Base-by-base conservation (phyloP, 2,797 vertebrate species). In the Poecilia gillii region DNA sequence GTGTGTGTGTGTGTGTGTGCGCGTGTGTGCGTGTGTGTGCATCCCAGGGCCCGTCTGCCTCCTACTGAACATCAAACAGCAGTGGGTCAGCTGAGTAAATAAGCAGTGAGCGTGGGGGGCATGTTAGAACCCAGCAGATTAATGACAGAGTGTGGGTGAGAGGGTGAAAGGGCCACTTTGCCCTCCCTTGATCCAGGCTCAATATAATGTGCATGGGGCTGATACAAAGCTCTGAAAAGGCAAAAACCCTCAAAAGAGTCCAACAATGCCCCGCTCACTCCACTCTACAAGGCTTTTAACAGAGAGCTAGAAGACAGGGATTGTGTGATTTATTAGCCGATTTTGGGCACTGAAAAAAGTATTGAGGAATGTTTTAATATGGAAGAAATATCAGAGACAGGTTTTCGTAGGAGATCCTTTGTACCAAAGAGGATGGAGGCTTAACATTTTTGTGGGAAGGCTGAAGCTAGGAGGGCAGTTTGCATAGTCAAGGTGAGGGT, bases 61-160 rank as follows among this genome's bases (percentile, higher is more conserved):
- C 86, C 78, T 14, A 73, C 86, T 76, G 82, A 90, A 93, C 91
- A 92, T 95, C 93, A 93, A 94, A 94, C 90, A 86, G 80, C 84
- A 87, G 82, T 43, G 72, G 89, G 91, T 95, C 94, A 94, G 94
- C 93, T 94, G 93, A 93, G 93, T 92, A 94, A 94, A 95, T 91
- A 93, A 86, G 87, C 85, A 90, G 91, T 77, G 83, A 82, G 90
- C 84, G 46, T 84, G 59, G 51, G 0, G n/a, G 72, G 75, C 80
- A 73, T n/a, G 82, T 85, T 88, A 73, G 85, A 88, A 81, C 85
- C 75, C 83, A 64, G 73, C 80, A 91, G 92, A 93, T 93, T 91
- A 94, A 93, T 93, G 87, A 78, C 87, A 81, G 82, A 81, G 90
- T 55, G 93, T 91, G 93, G 93, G 93, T 91, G 93, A 93, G 91